Conservation (phyloP, 2,113 vertebrate species). For the Elaphurus davidianus region DNA sequence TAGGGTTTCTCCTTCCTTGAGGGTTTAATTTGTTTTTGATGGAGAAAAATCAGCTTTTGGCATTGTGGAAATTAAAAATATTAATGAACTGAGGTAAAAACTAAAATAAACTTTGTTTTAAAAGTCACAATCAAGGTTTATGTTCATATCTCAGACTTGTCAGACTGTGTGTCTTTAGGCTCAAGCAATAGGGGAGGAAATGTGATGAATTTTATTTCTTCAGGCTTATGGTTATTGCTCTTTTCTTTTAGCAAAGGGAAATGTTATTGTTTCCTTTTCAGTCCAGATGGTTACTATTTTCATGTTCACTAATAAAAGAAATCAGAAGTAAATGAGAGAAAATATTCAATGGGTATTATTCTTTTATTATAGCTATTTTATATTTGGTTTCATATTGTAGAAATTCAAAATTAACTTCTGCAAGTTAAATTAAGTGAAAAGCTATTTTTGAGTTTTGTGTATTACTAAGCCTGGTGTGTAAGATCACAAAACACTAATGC, state of each 20-base stretch:
- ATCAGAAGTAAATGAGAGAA: constrained; percentile 5
- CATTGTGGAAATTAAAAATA: constrained; percentile 73
- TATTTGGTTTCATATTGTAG: neutral
- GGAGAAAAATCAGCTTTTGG: constrained; percentile 55
- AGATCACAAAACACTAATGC: neutral
- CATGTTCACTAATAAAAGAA: constrained; percentile 39
- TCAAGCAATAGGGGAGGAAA: constrained; percentile 37
- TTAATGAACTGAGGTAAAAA: constrained; percentile 72
- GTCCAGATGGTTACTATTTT: constrained; percentile 53
- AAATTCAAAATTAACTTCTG: constrained; percentile 41
- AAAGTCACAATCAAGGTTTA: constrained; percentile 63
- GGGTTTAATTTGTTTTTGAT: constrained; percentile 70
- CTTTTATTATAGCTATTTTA: neutral
- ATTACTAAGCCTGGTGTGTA: neutral
- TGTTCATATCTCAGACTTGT: constrained; percentile 57
- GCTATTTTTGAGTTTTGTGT: neutral
- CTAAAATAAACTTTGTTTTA: constrained; percentile 51
- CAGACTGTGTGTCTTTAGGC: constrained; percentile 61
- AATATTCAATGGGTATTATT: neutral
- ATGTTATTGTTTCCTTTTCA: constrained; percentile 44
- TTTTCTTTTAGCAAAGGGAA: constrained; percentile 46
- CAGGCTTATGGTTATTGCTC: constrained; percentile 43
- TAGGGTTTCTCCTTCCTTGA: constrained; percentile 46
- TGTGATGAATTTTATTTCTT: constrained; percentile 54
- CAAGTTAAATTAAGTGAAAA: constrained; percentile 43